phyloP scores from a whole-genome alignment of 92 coral and sea anemone species.

The Paramuricea clavata region DNA sequence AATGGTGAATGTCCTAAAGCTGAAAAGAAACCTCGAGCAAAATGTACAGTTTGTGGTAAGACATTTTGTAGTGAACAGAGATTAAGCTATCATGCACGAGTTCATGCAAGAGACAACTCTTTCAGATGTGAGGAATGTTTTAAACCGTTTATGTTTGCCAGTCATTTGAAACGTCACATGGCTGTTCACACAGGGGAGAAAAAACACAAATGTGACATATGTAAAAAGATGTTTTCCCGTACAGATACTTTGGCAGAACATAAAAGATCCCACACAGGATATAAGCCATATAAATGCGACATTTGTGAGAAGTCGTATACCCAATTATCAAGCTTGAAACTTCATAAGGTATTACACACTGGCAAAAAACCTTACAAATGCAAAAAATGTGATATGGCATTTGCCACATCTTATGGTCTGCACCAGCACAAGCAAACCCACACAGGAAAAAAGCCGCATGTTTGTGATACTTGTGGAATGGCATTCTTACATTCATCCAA shows the following conservation, averaged over 20 bases:
- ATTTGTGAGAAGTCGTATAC: constrained; percentile 85
- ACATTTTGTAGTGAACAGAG: neutral
- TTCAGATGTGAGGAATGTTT: constrained; percentile 15
- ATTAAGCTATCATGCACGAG: neutral
- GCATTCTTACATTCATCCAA: neutral
- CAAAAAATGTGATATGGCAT: constrained; percentile 65
- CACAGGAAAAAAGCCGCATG: constrained; percentile 1
- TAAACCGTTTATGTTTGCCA: neutral
- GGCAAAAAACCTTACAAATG: constrained; percentile 92
- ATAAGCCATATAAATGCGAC: constrained; percentile 85
- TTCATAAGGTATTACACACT: constrained; percentile 84
- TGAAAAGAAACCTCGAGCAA: neutral
- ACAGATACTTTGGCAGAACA: constrained; percentile 48
- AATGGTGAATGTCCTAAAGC: neutral
- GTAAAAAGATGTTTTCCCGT: neutral
- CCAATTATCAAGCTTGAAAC: constrained; percentile 84
- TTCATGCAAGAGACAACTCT: neutral
- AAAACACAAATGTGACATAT: constrained; percentile 1
- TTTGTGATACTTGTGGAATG: neutral
- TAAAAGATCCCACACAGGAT: constrained; percentile 90
- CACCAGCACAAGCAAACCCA: constrained; percentile 12
- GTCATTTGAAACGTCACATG: constrained; percentile 6
- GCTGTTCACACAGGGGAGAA: constrained; percentile 11
- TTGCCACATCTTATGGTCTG: neutral
- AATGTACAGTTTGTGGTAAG: constrained; percentile 8